Percentiles rank a stretch among this genome's conserved stretches.
These are phyloP conservation scores for Aselliscus stoliczkanus DNA, from an alignment of 2,797 vertebrate species.

Conservation along the genomic window DNA sequence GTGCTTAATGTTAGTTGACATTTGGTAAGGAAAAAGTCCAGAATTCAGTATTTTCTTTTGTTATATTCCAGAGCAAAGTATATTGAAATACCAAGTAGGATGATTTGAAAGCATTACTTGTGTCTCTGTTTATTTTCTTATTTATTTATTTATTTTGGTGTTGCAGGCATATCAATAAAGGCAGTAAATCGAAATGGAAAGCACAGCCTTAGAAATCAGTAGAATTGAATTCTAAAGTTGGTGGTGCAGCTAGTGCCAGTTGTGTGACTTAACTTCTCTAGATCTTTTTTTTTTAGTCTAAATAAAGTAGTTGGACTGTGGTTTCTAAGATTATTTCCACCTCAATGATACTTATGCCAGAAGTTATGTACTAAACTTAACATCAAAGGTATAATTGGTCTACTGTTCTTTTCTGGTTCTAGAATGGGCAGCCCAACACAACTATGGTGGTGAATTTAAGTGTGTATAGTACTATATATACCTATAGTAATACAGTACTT, in stretches of 20 bases:
- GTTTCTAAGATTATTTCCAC: slow-evolving; percentile 31
- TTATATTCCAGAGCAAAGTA: not conserved
- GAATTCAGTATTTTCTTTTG: slow-evolving; percentile 20
- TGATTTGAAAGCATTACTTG: not conserved
- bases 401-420: not conserved
- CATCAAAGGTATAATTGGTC: not conserved
- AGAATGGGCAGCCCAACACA: not conserved
- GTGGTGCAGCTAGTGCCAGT: not conserved
- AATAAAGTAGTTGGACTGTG: not conserved
- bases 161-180: not conserved
- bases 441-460: not conserved
- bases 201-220: not conserved
- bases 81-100: not conserved
- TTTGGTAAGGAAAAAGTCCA: slow-evolving; percentile 13
- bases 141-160: not conserved
- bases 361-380: not conserved
- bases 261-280: not conserved
- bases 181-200: not conserved
- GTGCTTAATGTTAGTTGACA: slow-evolving; percentile 1
- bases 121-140: not conserved
- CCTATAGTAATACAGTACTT: not conserved
- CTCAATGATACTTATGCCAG: not conserved
- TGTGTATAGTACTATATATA: not conserved
- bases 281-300: not conserved
- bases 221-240: not conserved